phyloP scores from a whole-genome alignment of 35 echinoderm and acorn worm species.

The Lytechinus variegatus region DNA sequence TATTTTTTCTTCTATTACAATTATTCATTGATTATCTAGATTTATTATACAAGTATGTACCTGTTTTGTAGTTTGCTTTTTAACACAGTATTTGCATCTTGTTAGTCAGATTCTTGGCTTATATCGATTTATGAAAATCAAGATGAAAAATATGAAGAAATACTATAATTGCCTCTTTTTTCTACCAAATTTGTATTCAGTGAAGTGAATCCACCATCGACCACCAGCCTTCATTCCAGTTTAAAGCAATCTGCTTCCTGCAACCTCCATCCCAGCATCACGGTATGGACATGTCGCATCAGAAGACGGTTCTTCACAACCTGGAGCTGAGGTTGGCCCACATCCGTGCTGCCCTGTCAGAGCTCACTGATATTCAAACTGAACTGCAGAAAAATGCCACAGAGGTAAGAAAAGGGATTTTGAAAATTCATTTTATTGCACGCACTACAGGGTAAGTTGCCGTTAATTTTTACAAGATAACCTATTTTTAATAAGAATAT shows the following conservation, averaged over 20 bases:
- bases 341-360: background rate
- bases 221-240: background rate
- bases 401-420: background rate
- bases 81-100: too few relatives aligned
- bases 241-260: background rate
- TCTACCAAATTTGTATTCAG: background rate
- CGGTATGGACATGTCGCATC: background rate
- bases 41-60: too few relatives aligned
- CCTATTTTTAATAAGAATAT: too few relatives aligned
- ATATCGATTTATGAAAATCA: too few relatives aligned
- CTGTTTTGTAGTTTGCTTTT: too few relatives aligned
- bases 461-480: too few relatives aligned
- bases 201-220: background rate
- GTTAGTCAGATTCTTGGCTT: too few relatives aligned
- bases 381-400: constrained; percentile 1
- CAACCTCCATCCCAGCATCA: background rate
- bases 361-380: background rate
- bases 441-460: background rate
- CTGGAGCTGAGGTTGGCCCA: background rate
- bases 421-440: background rate
- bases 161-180: background rate
- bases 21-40: too few relatives aligned
- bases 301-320: background rate
- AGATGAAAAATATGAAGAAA: too few relatives aligned
- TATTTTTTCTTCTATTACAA: too few relatives aligned